A percentile compares a stretch with the other conserved stretches of the same genome.
These are phyloP conservation scores for Argyra leucocephala DNA, from an alignment of 2,888 invertebrate species.

Conservation along the genomic window DNA sequence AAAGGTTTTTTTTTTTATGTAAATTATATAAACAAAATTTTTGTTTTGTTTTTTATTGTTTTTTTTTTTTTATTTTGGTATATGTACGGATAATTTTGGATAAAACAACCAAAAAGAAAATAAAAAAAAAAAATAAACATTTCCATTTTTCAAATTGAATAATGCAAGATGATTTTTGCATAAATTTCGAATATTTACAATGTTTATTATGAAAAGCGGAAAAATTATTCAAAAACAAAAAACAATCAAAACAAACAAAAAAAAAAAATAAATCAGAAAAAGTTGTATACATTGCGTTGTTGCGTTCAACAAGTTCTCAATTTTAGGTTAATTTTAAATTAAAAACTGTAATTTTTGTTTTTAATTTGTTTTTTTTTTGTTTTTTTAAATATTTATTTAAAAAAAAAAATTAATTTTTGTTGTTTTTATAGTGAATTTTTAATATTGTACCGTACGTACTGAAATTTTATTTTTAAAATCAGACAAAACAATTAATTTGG, in stretches of 20 bases:
- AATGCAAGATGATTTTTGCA: not conserved
- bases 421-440: not conserved
- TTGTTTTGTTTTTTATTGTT: too few species aligned
- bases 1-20: too few species aligned
- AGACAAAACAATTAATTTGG: not conserved
- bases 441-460: not conserved
- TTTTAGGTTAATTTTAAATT: slow-evolving; percentile 6
- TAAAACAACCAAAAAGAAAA: too few species aligned
- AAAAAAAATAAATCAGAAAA: too few species aligned
- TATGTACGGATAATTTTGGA: too few species aligned
- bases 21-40: too few species aligned
- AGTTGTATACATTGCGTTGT: not conserved
- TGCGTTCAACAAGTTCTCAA: slow-evolving; percentile 3
- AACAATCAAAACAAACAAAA: too few species aligned
- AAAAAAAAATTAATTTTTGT: not conserved
- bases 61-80: too few species aligned
- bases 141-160: too few species aligned
- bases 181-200: not conserved
- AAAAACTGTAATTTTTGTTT: not conserved
- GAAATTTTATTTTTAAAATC: not conserved
- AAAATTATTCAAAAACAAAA: too few species aligned
- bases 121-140: too few species aligned
- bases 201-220: not conserved
- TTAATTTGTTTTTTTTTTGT: not conserved
- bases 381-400: not conserved